Evolutionary conservation across 2,113 vertebrate genomes (phyloP), one percentile per base, ranked within the genome.

Genomic region (Jacana jacana): DNA sequence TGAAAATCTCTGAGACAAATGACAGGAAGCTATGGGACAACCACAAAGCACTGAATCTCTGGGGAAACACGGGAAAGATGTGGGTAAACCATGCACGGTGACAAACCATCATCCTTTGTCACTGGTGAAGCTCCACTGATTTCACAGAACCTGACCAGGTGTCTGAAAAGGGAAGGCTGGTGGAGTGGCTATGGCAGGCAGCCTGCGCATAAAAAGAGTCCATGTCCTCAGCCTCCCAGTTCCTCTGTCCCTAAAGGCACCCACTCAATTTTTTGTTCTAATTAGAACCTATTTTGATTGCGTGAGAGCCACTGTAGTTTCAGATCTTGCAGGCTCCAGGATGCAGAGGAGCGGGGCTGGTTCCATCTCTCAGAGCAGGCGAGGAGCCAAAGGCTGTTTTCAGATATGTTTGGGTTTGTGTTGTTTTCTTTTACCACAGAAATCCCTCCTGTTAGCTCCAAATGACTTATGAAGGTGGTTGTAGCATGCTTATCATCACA

Each of bases 21-120:
- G 85, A 77, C 57, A 52, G 37, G 66, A 69, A 39, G 40, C 30
- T 17, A 14, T 20, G 61, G 51, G 69, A 81, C 19, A 63, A 10
- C 6, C 42, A 79, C 57, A 85, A 46, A 86, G 39, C 48, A 52
- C 13, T 12, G 27, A 44, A 25, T 69, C 88, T 80, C 81, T 54
- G 54, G 85, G 94, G 82, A 65, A 60, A 10, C 17, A 9, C 33
- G 33, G 44, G 28, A 60, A 55, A 58, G 17, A 5, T 79, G 73
- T 7, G 19, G 49, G 51, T 39, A 71, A 37, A 17, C 7, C 30
- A 14, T n/a, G 22, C 17, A 0, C 2, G 14, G 13, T 80, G 76
- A 69, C 77, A 93, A 86, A 66, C 24, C 23, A n/a, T 93, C 54
- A 49, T 72, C 46, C 46, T 80, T 15, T 92, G 88, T 33, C 72